Percentiles rank a stretch among this genome's conserved stretches.
These are phyloP conservation scores for Butorides virescens DNA, from an alignment of 2,113 vertebrate species.

Conservation along the genomic window DNA sequence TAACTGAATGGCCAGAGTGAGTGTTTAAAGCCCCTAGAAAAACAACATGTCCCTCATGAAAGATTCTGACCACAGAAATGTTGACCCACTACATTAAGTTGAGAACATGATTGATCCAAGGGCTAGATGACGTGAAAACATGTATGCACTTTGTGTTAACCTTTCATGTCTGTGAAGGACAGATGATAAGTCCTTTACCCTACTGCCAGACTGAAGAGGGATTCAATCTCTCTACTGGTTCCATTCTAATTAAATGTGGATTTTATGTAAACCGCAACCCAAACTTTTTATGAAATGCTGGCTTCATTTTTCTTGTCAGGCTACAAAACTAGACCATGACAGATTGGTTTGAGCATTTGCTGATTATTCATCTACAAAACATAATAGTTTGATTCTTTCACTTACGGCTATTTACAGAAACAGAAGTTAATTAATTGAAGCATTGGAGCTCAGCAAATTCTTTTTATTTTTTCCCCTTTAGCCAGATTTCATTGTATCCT, in stretches of 20 bases:
- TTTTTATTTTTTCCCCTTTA: slow-evolving; percentile 40
- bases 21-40: neutral
- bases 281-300: slow-evolving; percentile 65
- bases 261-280: slow-evolving; percentile 52
- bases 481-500: slow-evolving; percentile 30
- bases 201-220: neutral
- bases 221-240: slow-evolving; percentile 33
- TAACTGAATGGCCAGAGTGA: neutral
- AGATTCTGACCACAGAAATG: neutral
- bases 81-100: neutral
- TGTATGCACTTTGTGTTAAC: neutral
- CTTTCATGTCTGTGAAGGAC: slow-evolving; percentile 36
- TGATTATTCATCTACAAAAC: slow-evolving; percentile 79
- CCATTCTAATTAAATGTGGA: slow-evolving; percentile 63
- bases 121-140: neutral
- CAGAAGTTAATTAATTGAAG: slow-evolving; percentile 77
- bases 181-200: slow-evolving; percentile 35
- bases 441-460: slow-evolving; percentile 33
- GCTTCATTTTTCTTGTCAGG: slow-evolving; percentile 73
- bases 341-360: slow-evolving; percentile 73
- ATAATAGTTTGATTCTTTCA: slow-evolving; percentile 75
- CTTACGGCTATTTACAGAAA: slow-evolving; percentile 73
- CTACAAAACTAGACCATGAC: slow-evolving; percentile 75
- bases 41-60: neutral
- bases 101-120: neutral